phyloP scores from a whole-genome alignment of 1,140 invertebrate genomes.

The Bombus haemorrhoidalis region DNA sequence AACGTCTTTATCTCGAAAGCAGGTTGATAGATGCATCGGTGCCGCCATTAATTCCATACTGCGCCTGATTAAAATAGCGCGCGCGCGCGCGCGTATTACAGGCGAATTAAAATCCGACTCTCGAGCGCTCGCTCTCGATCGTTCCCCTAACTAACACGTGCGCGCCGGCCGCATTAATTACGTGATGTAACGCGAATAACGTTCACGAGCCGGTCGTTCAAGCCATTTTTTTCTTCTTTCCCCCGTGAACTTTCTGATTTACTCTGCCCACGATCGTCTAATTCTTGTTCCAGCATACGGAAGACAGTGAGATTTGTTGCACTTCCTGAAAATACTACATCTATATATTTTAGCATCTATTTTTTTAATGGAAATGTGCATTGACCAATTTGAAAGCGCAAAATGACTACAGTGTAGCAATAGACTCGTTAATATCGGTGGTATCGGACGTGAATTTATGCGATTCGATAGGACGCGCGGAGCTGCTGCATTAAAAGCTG shows the following conservation, averaged over 20 bases:
- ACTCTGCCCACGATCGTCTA: not conserved
- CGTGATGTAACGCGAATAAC: constrained; percentile 65
- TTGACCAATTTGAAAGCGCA: not conserved
- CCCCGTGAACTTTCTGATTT: constrained; percentile 8
- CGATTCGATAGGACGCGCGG: not conserved
- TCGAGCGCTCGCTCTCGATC: constrained; percentile 50
- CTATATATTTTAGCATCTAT: not conserved
- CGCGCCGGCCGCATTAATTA: constrained; percentile 70
- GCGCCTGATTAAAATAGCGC: constrained; percentile 40
- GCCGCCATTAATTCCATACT: constrained; percentile 40
- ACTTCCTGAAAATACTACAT: constrained; percentile 1
- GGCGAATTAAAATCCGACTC: constrained; percentile 35
- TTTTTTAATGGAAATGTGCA: no score
- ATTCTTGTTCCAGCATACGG: not conserved
- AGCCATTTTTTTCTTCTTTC: not conserved
- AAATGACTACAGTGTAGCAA: constrained; percentile 9
- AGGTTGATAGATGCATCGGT: constrained; percentile 29
- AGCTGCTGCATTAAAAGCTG: not conserved
- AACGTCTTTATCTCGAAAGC: constrained; percentile 41
- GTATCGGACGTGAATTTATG: constrained; percentile 9
- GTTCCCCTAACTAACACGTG: constrained; percentile 58
- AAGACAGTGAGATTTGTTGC: not conserved
- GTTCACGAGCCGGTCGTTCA: constrained; percentile 28
- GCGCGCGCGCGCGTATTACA: constrained; percentile 23
- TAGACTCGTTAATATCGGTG: not conserved